phyloP scores from a whole-genome alignment of 53 echinoderm and acorn worm species.

The Zoroaster sp. region DNA sequence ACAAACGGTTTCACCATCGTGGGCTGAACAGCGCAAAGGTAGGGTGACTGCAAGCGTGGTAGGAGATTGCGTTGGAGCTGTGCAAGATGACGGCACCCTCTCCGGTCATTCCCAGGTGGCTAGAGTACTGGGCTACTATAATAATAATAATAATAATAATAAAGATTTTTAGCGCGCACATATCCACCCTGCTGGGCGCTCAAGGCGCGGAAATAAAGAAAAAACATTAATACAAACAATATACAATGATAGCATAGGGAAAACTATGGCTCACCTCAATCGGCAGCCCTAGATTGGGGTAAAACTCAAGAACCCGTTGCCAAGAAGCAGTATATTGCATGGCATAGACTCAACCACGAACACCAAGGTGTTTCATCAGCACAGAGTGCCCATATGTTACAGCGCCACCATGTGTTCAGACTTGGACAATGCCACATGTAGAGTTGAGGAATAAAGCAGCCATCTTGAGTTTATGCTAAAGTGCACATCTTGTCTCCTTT shows the following conservation, averaged over 20 bases:
- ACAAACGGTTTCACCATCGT: constrained; percentile 36
- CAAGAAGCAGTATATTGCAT: constrained; percentile 56
- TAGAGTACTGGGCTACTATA: constrained; percentile 55
- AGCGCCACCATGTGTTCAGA: too few species aligned
- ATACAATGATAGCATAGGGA: too few species aligned
- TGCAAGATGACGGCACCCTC: not conserved
- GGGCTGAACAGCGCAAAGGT: constrained; percentile 45
- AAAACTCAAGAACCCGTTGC: constrained; percentile 61
- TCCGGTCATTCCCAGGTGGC: constrained; percentile 50
- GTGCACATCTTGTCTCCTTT: too few species aligned
- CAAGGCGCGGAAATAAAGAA: too few species aligned
- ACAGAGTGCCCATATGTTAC: constrained; percentile 58
- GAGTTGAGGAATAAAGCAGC: too few species aligned
- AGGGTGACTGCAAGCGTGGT: constrained; percentile 63
- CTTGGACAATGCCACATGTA: too few species aligned
- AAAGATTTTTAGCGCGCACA: too few species aligned
- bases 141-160: too few species aligned
- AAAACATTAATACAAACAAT: too few species aligned
- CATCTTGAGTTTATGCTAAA: too few species aligned
- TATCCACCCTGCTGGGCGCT: too few species aligned
- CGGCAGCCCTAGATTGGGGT: constrained; percentile 66
- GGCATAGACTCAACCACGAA: constrained; percentile 45
- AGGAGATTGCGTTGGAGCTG: constrained; percentile 23
- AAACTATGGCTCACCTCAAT: constrained; percentile 45
- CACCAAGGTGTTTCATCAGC: constrained; percentile 42